Conservation (phyloP, 2,113 vertebrate species). For the Caloenas nicobarica region DNA sequence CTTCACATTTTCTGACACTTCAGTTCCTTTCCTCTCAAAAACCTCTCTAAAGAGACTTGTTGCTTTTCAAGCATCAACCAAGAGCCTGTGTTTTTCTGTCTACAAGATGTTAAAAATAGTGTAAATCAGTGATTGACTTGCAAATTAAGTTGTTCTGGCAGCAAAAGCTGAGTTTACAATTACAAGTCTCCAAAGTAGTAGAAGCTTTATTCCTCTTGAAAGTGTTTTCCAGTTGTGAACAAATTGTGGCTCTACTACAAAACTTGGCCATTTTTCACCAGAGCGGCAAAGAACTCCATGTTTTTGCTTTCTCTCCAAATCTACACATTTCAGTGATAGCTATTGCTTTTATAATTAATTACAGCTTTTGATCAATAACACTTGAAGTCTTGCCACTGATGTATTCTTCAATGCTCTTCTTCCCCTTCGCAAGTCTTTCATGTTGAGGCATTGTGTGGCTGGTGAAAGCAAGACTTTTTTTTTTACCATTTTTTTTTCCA, state of each 20-base stretch:
- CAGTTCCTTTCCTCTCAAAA: not conserved
- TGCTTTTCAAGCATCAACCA: not conserved
- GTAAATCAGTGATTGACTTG: conserved; percentile 14
- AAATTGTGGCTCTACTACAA: not conserved
- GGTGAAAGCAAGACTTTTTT: not conserved
- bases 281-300: not conserved
- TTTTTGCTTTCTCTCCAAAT: not conserved
- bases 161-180: not conserved
- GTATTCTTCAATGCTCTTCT: not conserved
- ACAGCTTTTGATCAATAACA: not conserved
- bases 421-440: not conserved
- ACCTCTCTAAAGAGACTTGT: not conserved
- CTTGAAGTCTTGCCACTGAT: not conserved
- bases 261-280: not conserved
- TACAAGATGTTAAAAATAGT: conserved; percentile 21
- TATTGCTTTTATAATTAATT: not conserved
- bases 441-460: not conserved
- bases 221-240: not conserved
- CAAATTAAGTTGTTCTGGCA: conserved; percentile 15
- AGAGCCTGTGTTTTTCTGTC: not conserved
- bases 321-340: not conserved
- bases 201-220: not conserved
- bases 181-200: not conserved
- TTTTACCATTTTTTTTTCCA: not conserved
- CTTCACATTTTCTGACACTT: not conserved